Evolutionary conservation across 35 echinoderm and acorn worm species (phyloP).

Genomic region (Patiria miniata): DNA sequence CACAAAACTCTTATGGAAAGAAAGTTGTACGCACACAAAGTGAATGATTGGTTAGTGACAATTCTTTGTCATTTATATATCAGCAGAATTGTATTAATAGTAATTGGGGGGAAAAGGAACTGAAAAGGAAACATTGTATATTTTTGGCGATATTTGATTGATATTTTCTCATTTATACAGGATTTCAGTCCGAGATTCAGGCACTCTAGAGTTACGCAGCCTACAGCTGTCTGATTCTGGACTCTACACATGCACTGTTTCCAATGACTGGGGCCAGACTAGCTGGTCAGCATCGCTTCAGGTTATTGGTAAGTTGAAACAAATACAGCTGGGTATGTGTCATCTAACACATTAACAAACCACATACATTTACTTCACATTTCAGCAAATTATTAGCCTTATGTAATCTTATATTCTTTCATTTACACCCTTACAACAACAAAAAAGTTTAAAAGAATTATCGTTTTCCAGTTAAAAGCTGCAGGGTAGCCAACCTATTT

Average conservation of each 20-base stretch:
- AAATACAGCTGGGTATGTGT: background rate
- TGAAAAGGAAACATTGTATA: too few relatives aligned
- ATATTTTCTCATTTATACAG: too few relatives aligned
- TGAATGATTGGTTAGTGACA: too few relatives aligned
- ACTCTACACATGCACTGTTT: slow-evolving; percentile 64
- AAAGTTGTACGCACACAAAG: too few relatives aligned
- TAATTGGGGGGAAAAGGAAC: too few relatives aligned
- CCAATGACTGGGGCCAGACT: slow-evolving; percentile 63
- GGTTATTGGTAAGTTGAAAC: slow-evolving; percentile 73
- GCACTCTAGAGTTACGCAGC: slow-evolving; percentile 53
- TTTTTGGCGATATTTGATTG: background rate
- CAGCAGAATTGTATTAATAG: too few relatives aligned
- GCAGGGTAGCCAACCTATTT: too few relatives aligned
- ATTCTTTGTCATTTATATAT: too few relatives aligned
- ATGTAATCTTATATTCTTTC: background rate
- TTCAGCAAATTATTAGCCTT: background rate
- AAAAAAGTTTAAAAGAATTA: too few relatives aligned
- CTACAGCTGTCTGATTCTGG: slow-evolving; percentile 53
- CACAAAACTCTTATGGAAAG: too few relatives aligned
- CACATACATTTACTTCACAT: background rate
- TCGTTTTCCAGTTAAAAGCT: too few relatives aligned
- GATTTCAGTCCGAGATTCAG: slow-evolving; percentile 44
- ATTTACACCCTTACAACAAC: background rate
- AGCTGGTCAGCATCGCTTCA: slow-evolving; percentile 52
- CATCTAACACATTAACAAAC: background rate